Conservation (phyloP, 2,888 invertebrate species). For the Caenorhabditis macrosperma region DNA sequence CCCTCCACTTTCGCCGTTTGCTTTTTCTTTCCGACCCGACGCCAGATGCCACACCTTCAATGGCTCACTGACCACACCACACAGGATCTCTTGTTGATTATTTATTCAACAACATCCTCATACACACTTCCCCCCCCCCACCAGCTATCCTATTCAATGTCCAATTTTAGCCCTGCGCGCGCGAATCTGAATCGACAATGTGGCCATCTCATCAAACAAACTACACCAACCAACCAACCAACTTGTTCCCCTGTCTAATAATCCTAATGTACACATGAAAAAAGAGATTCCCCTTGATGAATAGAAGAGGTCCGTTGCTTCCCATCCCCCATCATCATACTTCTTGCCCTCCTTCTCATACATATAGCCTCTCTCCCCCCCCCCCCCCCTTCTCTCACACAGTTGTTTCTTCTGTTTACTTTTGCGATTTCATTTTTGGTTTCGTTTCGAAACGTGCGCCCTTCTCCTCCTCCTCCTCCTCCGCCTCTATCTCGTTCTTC, state of each 20-base stretch:
- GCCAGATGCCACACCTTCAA: conserved; percentile 50
- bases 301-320: conserved; percentile 17
- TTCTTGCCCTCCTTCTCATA: neutral
- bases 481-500: conserved; percentile 21
- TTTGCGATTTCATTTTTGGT: conserved; percentile 59
- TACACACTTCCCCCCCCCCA: neutral
- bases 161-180: conserved; percentile 18
- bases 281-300: conserved; percentile 15
- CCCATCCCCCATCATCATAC: conserved; percentile 10
- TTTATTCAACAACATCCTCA: conserved; percentile 45
- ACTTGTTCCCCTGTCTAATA: no score
- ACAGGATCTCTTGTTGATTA: conserved; percentile 31
- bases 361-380: neutral
- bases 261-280: conserved; percentile 48
- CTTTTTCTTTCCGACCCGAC: conserved; percentile 39
- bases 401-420: conserved; percentile 52
- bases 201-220: conserved; percentile 30
- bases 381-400: conserved; percentile 17
- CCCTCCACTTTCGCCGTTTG: conserved; percentile 11
- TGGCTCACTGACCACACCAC: conserved; percentile 44
- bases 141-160: conserved; percentile 10
- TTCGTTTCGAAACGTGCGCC: conserved; percentile 56
- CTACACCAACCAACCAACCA: conserved; percentile 12
- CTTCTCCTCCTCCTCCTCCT: conserved; percentile 37
- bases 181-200: conserved; percentile 6